phyloP scores from a whole-genome alignment of 2,797 vertebrate genomes.

The Pangasius sanitwongsei region DNA sequence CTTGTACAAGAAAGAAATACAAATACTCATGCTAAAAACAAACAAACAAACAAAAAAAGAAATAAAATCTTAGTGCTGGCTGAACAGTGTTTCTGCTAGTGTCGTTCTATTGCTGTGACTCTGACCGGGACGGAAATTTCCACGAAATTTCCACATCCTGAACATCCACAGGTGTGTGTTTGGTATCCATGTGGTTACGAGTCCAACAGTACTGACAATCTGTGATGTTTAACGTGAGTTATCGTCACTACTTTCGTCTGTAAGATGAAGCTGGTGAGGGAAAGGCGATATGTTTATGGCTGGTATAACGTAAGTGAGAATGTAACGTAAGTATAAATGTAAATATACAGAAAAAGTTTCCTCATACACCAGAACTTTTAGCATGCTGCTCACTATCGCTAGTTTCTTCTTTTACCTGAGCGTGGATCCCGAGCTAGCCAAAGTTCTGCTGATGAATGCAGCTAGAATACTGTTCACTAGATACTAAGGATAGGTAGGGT shows the following conservation, averaged over 20 bases:
- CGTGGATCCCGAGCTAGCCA: not conserved
- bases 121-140: constrained; percentile 84
- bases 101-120: constrained; percentile 84
- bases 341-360: too few species aligned
- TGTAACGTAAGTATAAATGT: too few species aligned
- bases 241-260: not conserved
- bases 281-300: too few species aligned
- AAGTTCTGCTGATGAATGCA: not conserved
- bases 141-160: constrained; percentile 16
- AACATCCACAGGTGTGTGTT: not conserved
- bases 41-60: not conserved
- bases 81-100: constrained; percentile 80
- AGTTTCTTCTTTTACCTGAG: not conserved
- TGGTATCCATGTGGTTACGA: not conserved
- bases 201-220: not conserved
- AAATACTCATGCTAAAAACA: constrained; percentile 81
- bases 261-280: not conserved
- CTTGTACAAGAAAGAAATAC: constrained; percentile 93
- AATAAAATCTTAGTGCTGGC: constrained; percentile 76
- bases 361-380: not conserved
- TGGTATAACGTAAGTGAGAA: too few species aligned
- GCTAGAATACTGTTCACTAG: not conserved
- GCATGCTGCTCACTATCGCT: not conserved
- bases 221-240: not conserved
- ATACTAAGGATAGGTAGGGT: not conserved